phyloP scores from a whole-genome alignment of 2,888 invertebrate genomes.

The Ophion ventricosus region DNA sequence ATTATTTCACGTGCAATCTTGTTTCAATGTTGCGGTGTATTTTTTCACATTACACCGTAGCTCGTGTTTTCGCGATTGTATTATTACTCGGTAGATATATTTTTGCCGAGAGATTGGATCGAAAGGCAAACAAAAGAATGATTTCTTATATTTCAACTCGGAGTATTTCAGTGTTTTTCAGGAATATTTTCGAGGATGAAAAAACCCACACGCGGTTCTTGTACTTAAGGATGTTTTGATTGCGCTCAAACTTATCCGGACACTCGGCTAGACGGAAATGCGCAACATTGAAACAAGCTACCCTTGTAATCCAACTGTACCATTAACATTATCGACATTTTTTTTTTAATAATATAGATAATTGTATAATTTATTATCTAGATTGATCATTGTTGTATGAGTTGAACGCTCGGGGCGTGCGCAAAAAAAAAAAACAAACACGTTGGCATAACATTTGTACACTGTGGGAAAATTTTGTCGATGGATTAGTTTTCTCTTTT shows the following conservation, averaged over 20 bases:
- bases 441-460: conserved; percentile 57
- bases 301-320: conserved; percentile 69
- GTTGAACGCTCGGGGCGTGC: conserved; percentile 43
- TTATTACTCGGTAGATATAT: conserved; percentile 1
- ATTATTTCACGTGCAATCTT: conserved; percentile 75
- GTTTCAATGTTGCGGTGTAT: conserved; percentile 77
- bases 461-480: conserved; percentile 43
- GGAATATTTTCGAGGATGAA: neutral
- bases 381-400: conserved; percentile 56
- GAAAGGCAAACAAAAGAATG: too few relatives aligned
- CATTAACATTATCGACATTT: conserved; percentile 38
- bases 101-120: neutral
- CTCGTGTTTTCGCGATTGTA: conserved; percentile 14
- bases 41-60: conserved; percentile 24
- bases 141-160: too few relatives aligned
- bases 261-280: conserved; percentile 51
- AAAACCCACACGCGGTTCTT: neutral
- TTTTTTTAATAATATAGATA: conserved; percentile 52
- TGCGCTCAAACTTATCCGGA: conserved; percentile 3
- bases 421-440: conserved; percentile 32
- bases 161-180: neutral
- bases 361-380: conserved; percentile 61
- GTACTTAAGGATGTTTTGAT: conserved; percentile 26
- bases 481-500: conserved; percentile 12
- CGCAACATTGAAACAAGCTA: conserved; percentile 79